Evolutionary conservation across 2,113 vertebrate species (phyloP).

Genomic region (Onychostoma macrolepis): DNA sequence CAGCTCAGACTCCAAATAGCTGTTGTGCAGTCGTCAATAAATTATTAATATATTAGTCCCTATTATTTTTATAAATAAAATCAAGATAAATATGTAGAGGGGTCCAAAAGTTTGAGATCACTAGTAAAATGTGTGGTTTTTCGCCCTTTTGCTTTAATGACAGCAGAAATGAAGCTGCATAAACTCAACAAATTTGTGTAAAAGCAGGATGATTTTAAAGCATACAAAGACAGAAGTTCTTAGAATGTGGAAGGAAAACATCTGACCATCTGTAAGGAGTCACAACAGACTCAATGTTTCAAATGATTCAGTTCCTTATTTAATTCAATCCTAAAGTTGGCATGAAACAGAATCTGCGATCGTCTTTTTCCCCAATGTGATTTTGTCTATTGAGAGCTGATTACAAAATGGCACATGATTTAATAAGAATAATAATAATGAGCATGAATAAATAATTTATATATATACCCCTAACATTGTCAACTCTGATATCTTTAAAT

Average conservation of each 20-base stretch:
- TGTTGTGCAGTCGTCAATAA: slow-evolving; percentile 59
- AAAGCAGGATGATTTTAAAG: not conserved
- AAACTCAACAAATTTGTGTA: not conserved
- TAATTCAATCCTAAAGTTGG: not conserved
- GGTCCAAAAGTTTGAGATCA: slow-evolving; percentile 15
- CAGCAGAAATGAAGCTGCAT: not conserved
- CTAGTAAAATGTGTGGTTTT: not conserved
- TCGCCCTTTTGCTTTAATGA: not conserved
- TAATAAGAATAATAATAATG: not conserved
- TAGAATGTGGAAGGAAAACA: not conserved
- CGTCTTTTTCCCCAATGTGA: not conserved
- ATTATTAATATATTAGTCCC: slow-evolving; percentile 73
- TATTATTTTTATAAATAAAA: slow-evolving; percentile 72
- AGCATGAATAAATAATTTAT: not conserved
- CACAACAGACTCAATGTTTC: not conserved
- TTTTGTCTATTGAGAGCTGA: not conserved
- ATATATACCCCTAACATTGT: not conserved
- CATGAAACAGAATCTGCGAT: not conserved
- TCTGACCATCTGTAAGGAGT: not conserved
- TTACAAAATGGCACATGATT: not conserved
- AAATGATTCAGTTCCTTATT: not conserved
- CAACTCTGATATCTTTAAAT: not conserved
- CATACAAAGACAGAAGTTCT: not conserved
- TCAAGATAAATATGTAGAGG: slow-evolving; percentile 67
- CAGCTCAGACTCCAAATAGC: slow-evolving; percentile 44